These are phyloP conservation scores for Callosobruchus maculatus DNA, from an alignment of 2,888 invertebrate genomes.

Conservation along the genomic window DNA sequence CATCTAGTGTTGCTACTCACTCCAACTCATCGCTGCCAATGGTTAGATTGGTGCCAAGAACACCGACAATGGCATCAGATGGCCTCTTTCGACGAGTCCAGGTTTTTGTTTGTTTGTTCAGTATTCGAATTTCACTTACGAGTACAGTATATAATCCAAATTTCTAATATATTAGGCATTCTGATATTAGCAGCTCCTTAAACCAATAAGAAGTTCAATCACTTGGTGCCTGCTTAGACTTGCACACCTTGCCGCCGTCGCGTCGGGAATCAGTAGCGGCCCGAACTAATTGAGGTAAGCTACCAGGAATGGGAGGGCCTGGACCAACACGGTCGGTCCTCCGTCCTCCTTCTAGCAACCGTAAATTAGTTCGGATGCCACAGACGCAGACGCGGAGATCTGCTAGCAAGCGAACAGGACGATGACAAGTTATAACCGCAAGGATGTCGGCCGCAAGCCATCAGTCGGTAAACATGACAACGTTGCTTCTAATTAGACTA, in stretches of 20 bases:
- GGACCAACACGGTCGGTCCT: too few relatives aligned
- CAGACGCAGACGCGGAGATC: background rate
- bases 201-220: too few relatives aligned
- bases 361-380: background rate
- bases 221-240: background rate
- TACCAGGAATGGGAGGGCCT: background rate
- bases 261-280: background rate
- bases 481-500: constrained; percentile 19
- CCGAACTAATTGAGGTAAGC: background rate
- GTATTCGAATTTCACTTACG: too few relatives aligned
- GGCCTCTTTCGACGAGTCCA: too few relatives aligned
- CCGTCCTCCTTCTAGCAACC: background rate
- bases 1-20: too few relatives aligned
- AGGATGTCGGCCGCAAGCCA: background rate
- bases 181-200: too few relatives aligned
- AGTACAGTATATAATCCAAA: too few relatives aligned
- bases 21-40: too few relatives aligned
- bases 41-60: too few relatives aligned
- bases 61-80: too few relatives aligned
- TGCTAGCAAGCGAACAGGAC: background rate
- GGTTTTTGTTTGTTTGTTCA: too few relatives aligned
- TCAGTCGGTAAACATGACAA: constrained; percentile 1
- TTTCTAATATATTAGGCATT: too few relatives aligned
- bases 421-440: background rate
- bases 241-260: background rate